A percentile compares a stretch with the other conserved stretches of the same genome.
phyloP scores from a whole-genome alignment of 1,140 invertebrate genomes.

The Lepidurus apus region DNA sequence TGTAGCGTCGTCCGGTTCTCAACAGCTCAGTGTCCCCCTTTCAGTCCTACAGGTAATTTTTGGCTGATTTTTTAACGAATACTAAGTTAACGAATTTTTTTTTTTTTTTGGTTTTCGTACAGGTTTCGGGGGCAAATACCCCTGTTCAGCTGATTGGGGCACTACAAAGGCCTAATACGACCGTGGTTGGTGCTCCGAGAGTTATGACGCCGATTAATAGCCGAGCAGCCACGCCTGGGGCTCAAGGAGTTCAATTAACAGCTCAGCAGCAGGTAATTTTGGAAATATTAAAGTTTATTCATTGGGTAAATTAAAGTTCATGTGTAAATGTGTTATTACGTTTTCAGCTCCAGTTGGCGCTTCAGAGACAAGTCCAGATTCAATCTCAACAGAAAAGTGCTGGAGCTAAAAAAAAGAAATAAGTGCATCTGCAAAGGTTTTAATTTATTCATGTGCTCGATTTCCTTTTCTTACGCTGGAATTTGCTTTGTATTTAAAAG shows the following conservation, averaged over 20 bases:
- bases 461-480: not conserved
- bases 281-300: not conserved
- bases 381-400: slow-evolving; percentile 29
- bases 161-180: slow-evolving; percentile 10
- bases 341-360: slow-evolving; percentile 32
- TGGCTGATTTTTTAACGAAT: not conserved
- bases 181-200: slow-evolving; percentile 17
- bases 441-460: not conserved
- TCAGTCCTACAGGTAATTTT: slow-evolving; percentile 31
- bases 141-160: slow-evolving; percentile 24
- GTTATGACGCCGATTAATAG: slow-evolving; percentile 27
- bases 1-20: slow-evolving; percentile 16
- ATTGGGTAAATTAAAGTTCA: not conserved
- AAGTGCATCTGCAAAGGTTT: not conserved
- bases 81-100: not conserved
- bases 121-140: slow-evolving; percentile 29
- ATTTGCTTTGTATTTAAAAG: not conserved
- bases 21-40: slow-evolving; percentile 29
- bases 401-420: slow-evolving; percentile 1
- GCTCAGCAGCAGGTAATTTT: not conserved
- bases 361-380: slow-evolving; percentile 31
- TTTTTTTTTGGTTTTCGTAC: not conserved
- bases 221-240: slow-evolving; percentile 8
- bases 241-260: slow-evolving; percentile 25
- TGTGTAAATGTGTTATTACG: not conserved